Evolutionary conservation across 2,888 invertebrate genomes (phyloP), one percentile per base, ranked within the genome.

Genomic region (Agrotis segetum): DNA sequence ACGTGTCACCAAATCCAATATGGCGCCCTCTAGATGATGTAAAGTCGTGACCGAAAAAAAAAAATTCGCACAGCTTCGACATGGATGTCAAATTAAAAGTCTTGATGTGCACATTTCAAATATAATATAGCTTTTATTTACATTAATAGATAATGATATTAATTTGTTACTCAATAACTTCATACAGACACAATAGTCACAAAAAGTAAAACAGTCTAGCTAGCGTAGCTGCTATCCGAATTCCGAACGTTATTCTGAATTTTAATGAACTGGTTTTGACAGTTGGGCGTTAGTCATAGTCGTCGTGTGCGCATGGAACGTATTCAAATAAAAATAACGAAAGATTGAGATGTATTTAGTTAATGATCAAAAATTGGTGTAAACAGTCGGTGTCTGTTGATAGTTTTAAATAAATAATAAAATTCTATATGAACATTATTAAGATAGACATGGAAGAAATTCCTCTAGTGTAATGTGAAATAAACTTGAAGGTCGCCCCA

Each of bases 401-500:
- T 17, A 6, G 21, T 44, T 70, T 29, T 4, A 21, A 73, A 44
- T 3, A 2, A 19, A 17, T 21, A 56, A 29, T 29, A 49, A 44
- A 60, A 7, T 17, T 29, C 13, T 19, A 29, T 21, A 44, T 50
- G 2, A 34, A 13, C n/a, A 49, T 24, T 72, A 14, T 47, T 5
- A 16, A 46, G 24, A 16, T 64, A 21, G 11, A 49, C n/a, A 34
- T 55, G 9, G n/a, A 44, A 55, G 40, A 17, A 61, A 49, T 29
- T 59, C 46, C 14, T 44, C 16, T 65, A 63, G 67, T 69, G 74
- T 74, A 65, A 73, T 62, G 71, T 66, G 50, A 67, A 72, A 59
- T 29, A 68, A 67, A 62, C 71, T 53, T 74, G 73, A 79, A 82
- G 67, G 67, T 69, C 58, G 59, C 47, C 64, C 72, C 80, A 77